Conservation (phyloP, 2,888 invertebrate genomes). For the Tribolium freemani region DNA sequence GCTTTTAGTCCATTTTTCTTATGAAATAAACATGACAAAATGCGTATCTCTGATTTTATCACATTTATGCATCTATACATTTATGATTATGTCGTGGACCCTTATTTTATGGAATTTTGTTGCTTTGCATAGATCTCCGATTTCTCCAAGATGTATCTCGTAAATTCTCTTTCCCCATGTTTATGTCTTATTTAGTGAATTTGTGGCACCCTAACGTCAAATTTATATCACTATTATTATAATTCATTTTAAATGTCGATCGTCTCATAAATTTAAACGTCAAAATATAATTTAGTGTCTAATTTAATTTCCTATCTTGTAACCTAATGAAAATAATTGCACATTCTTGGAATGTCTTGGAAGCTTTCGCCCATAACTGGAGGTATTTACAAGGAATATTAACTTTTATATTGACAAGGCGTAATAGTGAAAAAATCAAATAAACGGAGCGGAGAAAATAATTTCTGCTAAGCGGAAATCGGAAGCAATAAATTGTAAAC, state of each 20-base stretch:
- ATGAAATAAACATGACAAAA: slow-evolving; percentile 21
- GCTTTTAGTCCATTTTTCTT: neutral
- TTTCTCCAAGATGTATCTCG: slow-evolving; percentile 15
- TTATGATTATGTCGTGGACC: neutral
- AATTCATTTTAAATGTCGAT: slow-evolving; percentile 8
- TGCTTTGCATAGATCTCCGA: slow-evolving; percentile 9
- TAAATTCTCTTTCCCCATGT: slow-evolving; percentile 19
- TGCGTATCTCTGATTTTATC: slow-evolving; percentile 15
- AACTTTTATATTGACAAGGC: slow-evolving; percentile 6
- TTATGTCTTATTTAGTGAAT: slow-evolving; percentile 22
- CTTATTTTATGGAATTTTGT: slow-evolving; percentile 5
- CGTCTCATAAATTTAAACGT: neutral
- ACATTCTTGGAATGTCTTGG: slow-evolving; percentile 35
- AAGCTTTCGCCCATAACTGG: slow-evolving; percentile 5
- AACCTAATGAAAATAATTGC: slow-evolving; percentile 32
- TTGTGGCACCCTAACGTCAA: slow-evolving; percentile 19
- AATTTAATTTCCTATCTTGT: slow-evolving; percentile 9
- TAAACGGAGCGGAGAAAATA: slow-evolving; percentile 1
- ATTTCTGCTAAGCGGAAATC: slow-evolving; percentile 7
- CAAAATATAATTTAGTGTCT: slow-evolving; percentile 18
- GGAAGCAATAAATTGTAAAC: slow-evolving; percentile 1
- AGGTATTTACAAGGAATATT: neutral
- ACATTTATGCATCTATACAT: slow-evolving; percentile 6
- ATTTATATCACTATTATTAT: neutral
- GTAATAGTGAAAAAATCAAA: neutral